Percentiles rank a stretch among this genome's conserved stretches.
Conservation (phyloP, 2,888 invertebrate genomes). For the Ornithoptera priamus region DNA sequence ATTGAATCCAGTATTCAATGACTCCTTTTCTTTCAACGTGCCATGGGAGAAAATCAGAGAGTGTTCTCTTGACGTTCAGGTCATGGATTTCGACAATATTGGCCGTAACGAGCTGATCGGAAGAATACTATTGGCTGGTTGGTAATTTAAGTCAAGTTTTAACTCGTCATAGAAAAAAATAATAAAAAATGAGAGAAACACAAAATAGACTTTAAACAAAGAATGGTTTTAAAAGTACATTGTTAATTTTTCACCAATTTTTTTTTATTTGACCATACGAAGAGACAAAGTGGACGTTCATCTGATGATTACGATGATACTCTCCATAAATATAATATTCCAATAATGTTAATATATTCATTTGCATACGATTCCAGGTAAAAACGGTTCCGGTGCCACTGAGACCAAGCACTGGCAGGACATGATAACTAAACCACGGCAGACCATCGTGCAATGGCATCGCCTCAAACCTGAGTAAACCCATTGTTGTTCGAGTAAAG, state of each 20-base stretch:
- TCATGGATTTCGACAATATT: constrained; percentile 98
- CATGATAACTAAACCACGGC: constrained; percentile 97
- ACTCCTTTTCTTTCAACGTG: constrained; percentile 96
- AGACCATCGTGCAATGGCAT: constrained; percentile 98
- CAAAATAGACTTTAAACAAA: too few relatives aligned
- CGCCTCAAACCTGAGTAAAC: constrained; percentile 94
- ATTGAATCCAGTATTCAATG: constrained; percentile 97
- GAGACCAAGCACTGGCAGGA: constrained; percentile 99
- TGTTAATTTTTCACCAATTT: too few relatives aligned
- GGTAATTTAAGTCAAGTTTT: constrained; percentile 39
- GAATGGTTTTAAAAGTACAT: too few relatives aligned
- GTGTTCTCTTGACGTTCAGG: constrained; percentile 93
- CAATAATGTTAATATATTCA: not conserved
- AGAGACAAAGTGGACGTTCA: too few relatives aligned
- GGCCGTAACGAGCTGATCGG: constrained; percentile 96
- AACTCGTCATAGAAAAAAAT: too few relatives aligned
- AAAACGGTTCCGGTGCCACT: constrained; percentile 95
- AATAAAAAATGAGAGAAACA: too few relatives aligned
- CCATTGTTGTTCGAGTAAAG: constrained; percentile 40
- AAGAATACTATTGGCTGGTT: constrained; percentile 94
- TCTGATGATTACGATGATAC: too few relatives aligned
- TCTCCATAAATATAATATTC: not conserved
- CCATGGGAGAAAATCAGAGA: constrained; percentile 98
- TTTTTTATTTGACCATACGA: too few relatives aligned
- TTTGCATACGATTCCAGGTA: constrained; percentile 79